Base-by-base conservation (phyloP, 1,140 invertebrate species). In the Drosophila lacertosa region DNA sequence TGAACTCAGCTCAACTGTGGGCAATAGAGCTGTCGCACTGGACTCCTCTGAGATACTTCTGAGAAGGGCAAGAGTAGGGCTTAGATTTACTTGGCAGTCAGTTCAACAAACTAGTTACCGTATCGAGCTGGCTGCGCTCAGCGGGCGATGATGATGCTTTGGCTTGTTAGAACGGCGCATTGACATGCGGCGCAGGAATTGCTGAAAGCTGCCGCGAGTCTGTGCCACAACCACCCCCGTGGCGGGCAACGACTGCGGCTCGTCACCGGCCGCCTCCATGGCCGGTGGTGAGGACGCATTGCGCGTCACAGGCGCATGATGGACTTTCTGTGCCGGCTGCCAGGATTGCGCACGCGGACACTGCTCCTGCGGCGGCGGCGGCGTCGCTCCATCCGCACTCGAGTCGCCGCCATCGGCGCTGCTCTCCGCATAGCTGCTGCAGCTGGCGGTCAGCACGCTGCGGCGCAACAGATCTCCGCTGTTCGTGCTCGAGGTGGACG, bases 111-210 rank as follows among this genome's bases (percentile, higher is more conserved):
- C 9, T 13, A 80, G 69, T 82, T 53, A 91, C 89, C 77, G 22
- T 40, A 91, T 89, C 9, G 90, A 90, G 55, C 90, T 91, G 15
- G 89, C 72, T 11, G 66, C 81, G 18, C 82, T 91, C 3, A 90
- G 37, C 1, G 90, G 81, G 2, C 77, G 82, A 48, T 79, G 77
- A 45, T 84, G 89, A 22, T 53, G 72, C 24, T 88, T 83, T 3
- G 74, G 74, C 33, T 84, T 89, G 47, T 89, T 90, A 4, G 89
- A 88, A 26, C 84, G 83, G 5, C 90, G 70, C 77, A 89, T 90
- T 15, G 90, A 90, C 90, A 91, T 91, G 45, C 90, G 74, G 40
- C 89, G 60, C 42, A 91, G 53, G 62, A 91, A 91, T 42, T 91
- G 90, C 42, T 91, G 90, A 58, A 91, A 91, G 13, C 89, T 86